Percentiles rank a stretch among this genome's conserved stretches.
phyloP scores from a whole-genome alignment of 2,888 invertebrate genomes.

The Teinopalpus imperialis region DNA sequence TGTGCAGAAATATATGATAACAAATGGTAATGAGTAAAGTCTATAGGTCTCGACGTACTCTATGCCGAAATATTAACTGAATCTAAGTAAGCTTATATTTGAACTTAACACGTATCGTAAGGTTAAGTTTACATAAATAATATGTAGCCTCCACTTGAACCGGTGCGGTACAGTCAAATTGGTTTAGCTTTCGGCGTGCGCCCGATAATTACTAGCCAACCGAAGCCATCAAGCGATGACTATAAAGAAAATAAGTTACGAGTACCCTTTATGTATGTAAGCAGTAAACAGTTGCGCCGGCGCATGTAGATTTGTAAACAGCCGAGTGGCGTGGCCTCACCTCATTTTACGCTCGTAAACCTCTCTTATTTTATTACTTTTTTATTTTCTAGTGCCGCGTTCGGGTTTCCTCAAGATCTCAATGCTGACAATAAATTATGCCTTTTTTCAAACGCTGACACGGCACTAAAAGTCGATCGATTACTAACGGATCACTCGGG shows the following conservation, averaged over 20 bases:
- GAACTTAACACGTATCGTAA: constrained; percentile 39
- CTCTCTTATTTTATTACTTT: constrained; percentile 76
- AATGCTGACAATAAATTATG: constrained; percentile 79
- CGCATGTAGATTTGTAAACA: constrained; percentile 62
- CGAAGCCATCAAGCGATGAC: constrained; percentile 64
- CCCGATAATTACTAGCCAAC: constrained; percentile 72
- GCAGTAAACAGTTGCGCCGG: constrained; percentile 39
- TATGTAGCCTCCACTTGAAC: constrained; percentile 68
- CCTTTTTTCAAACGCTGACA: constrained; percentile 79
- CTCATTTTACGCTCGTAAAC: constrained; percentile 81
- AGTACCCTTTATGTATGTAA: constrained; percentile 53
- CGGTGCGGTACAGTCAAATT: constrained; percentile 56
- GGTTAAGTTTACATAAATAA: constrained; percentile 68
- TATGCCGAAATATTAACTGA: not conserved
- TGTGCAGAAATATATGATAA: no score
- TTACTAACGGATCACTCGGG: constrained; percentile 80
- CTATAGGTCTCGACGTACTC: no score
- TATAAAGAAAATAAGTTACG: constrained; percentile 74
- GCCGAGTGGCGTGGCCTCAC: constrained; percentile 63
- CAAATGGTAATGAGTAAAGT: no score
- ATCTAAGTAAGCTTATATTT: constrained; percentile 20
- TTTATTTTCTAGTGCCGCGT: constrained; percentile 78
- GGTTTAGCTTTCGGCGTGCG: constrained; percentile 70
- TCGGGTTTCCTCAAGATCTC: constrained; percentile 77
- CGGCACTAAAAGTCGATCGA: constrained; percentile 80